Base-by-base conservation (phyloP, 2,797 vertebrate species). In the Cossypha heuglini region DNA sequence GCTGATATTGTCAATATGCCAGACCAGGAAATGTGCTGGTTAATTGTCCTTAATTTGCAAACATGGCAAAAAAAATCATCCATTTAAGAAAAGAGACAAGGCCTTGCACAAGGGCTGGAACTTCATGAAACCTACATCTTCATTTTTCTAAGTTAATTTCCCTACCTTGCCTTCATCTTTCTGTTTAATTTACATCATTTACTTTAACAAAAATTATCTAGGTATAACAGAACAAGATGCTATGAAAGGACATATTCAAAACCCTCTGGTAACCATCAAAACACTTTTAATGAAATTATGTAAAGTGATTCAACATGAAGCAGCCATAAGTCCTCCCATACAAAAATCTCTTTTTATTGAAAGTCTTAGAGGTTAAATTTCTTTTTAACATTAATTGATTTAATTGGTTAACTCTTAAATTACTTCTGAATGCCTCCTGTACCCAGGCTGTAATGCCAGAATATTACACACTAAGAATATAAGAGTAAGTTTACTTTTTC, bases 171-270 rank as follows among this genome's bases (percentile, higher is more conserved):
- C 67, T 88, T 84, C 37, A 86, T 72, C 58, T 88, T 94, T 91
- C 62, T 91, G 68, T 94, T 94, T 75, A 73, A 84, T 88, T 93
- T 72, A 68, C 43, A 84, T 88, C 17, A 77, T 83, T 93, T 90
- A 67, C 73, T 83, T 90, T 63, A 93, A 79, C 63, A 73, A 72
- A 96, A 81, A 90, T 88, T 86, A 76, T 63, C 40, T 66, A 88
- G 67, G 63, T 81, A 49, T 59, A 94, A 84, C 24, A 84, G 69
- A 95, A 79, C 69, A 93, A 81, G 63, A 90, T 63, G 51, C 42
- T 95, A 66, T 59, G 59, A 96, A 90, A 88, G 15, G 59, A 4
- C 3, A 1, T 48, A 69, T 68, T 79, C 66, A 79, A 84, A 96
- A 77, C 37, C 26, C 37, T 93, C 88, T 94, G 80, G 55, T 86